Evolutionary conservation across 2,113 vertebrate genomes (phyloP).

Genomic region (Gavialis gangeticus): DNA sequence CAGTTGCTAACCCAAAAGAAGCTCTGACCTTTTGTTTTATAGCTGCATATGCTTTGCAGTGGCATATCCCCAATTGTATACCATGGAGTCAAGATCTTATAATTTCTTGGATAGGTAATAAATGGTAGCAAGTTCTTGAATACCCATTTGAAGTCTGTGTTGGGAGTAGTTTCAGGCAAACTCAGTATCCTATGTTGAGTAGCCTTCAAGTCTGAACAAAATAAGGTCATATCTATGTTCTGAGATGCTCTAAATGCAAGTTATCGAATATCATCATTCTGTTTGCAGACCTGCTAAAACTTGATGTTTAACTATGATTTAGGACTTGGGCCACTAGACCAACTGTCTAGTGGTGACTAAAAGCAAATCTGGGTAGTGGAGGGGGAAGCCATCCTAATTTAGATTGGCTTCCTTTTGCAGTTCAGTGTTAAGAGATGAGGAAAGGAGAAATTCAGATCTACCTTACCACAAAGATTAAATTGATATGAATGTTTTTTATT

Average conservation of each 20-base stretch:
- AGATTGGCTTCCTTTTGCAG: neutral
- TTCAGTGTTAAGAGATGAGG: neutral
- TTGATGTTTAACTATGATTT: too few relatives aligned
- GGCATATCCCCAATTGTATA: neutral
- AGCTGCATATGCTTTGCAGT: accelerated
- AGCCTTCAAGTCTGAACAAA: neutral
- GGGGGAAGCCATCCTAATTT: neutral
- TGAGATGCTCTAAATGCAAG: too few relatives aligned
- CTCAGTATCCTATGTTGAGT: neutral
- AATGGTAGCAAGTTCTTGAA: neutral
- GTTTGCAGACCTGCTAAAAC: too few relatives aligned
- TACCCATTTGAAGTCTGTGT: neutral
- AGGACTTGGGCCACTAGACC: too few relatives aligned
- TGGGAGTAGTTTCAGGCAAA: accelerated
- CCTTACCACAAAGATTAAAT: neutral
- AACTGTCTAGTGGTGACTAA: too few relatives aligned
- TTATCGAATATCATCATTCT: too few relatives aligned
- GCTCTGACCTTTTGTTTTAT: neutral
- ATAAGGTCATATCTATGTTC: neutral
- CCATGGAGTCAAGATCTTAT: neutral
- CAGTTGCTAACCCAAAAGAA: neutral
- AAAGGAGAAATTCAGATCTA: neutral
- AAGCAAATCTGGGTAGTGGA: neutral
- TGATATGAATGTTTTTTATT: neutral
- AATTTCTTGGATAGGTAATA: neutral